Evolutionary conservation across 2,113 vertebrate species (phyloP).

Genomic region (Peromyscus polionotus): DNA sequence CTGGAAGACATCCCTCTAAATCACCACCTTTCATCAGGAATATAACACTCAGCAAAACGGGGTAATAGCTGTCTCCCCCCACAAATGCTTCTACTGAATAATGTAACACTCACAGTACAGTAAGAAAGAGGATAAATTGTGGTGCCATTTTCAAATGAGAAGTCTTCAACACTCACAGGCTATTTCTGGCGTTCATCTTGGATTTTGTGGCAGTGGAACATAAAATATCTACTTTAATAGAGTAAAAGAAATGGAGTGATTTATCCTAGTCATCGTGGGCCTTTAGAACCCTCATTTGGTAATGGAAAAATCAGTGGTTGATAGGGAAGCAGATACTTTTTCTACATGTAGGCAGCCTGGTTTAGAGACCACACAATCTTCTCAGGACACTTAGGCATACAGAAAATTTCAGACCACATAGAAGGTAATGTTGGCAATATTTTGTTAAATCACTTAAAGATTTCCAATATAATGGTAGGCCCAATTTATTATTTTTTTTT

Average conservation of each 20-base stretch:
- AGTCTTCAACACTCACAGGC: conserved; percentile 72
- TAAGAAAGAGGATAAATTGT: conserved; percentile 79
- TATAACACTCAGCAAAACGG: conserved; percentile 60
- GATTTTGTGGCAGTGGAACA: conserved; percentile 77
- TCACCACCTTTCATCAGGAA: conserved; percentile 64
- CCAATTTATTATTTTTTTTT: background rate
- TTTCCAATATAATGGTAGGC: background rate
- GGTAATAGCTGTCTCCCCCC: conserved; percentile 58
- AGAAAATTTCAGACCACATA: background rate
- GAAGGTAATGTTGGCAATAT: conserved; percentile 24
- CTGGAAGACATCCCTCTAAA: conserved; percentile 72
- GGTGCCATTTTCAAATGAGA: conserved; percentile 82
- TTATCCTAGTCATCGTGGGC: conserved; percentile 68
- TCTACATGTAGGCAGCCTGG: conserved; percentile 65
- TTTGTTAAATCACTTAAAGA: conserved; percentile 30
- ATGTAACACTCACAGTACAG: conserved; percentile 78
- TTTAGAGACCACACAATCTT: conserved; percentile 52
- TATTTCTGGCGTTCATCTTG: conserved; percentile 79
- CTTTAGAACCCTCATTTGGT: conserved; percentile 78
- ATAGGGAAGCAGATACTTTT: conserved; percentile 77
- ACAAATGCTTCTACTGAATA: conserved; percentile 84
- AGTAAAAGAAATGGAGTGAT: conserved; percentile 77
- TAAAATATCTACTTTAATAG: conserved; percentile 79
- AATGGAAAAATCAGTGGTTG: conserved; percentile 74
- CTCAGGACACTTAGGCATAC: conserved; percentile 35